Evolutionary conservation across 2,888 invertebrate species (phyloP).

Genomic region (Trachelus tabidus): DNA sequence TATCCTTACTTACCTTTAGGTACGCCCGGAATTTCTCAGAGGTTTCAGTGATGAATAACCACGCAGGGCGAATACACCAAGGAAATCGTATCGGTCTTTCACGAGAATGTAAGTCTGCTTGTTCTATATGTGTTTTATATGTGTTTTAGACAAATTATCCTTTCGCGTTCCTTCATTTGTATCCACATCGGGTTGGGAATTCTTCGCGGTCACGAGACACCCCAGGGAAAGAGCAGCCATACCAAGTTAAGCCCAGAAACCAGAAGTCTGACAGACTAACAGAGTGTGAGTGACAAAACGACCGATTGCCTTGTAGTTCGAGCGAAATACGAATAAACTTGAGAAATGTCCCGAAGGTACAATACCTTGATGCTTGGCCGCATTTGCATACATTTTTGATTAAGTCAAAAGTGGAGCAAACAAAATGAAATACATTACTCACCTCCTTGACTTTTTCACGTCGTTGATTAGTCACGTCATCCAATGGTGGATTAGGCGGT

Average conservation of each 20-base stretch:
- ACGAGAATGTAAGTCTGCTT: neutral
- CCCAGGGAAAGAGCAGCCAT: neutral
- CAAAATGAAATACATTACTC: slow-evolving; percentile 24
- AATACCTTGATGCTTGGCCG: neutral
- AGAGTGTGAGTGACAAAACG: neutral
- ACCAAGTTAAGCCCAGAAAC: neutral
- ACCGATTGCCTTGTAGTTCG: neutral
- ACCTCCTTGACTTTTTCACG: slow-evolving; percentile 65
- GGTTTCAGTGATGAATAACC: neutral
- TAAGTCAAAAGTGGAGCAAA: neutral
- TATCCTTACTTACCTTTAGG: slow-evolving; percentile 18
- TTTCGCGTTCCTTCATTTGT: neutral
- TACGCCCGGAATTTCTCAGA: neutral
- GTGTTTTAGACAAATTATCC: neutral
- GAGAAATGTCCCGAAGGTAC: neutral
- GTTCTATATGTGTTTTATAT: neutral
- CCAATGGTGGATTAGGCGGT: slow-evolving; percentile 56
- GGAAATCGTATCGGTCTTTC: neutral
- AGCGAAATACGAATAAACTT: neutral
- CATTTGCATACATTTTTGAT: neutral
- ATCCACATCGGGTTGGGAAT: neutral
- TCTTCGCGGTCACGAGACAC: neutral
- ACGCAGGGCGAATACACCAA: neutral
- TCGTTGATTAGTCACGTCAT: slow-evolving; percentile 58
- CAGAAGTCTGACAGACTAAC: neutral